Conservation (phyloP, 2,888 invertebrate genomes). For the Nowickia ferox region DNA sequence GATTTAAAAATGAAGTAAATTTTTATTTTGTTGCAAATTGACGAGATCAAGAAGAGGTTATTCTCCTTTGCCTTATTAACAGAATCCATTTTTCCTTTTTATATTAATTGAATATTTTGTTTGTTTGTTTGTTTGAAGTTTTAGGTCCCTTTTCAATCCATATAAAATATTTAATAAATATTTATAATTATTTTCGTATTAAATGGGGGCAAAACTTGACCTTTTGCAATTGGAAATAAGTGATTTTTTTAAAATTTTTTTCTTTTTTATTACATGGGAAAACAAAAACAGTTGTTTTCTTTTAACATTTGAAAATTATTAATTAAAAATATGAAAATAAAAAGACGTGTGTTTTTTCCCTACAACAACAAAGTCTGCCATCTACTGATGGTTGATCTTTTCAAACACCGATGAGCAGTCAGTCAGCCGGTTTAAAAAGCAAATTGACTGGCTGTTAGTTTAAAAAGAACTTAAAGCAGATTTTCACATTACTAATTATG, state of each 20-base stretch:
- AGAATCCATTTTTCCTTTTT: too few species aligned
- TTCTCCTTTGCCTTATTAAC: too few species aligned
- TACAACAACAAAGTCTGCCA: neutral
- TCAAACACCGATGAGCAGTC: constrained; percentile 35
- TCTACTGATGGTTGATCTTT: constrained; percentile 18
- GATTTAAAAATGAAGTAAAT: too few species aligned
- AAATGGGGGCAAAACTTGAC: constrained; percentile 78
- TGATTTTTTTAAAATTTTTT: constrained; percentile 73
- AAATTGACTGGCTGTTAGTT: constrained; percentile 56
- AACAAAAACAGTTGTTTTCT: constrained; percentile 59
- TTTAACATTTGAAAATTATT: constrained; percentile 60
- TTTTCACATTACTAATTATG: constrained; percentile 73
- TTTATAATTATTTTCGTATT: constrained; percentile 2
- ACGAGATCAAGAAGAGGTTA: too few species aligned
- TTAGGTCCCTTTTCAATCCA: constrained; percentile 6
- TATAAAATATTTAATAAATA: neutral
- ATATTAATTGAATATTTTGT: too few species aligned
- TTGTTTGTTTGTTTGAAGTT: neutral
- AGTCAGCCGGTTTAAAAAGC: constrained; percentile 57
- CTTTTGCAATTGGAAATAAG: constrained; percentile 75
- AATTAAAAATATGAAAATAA: constrained; percentile 34
- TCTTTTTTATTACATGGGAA: neutral
- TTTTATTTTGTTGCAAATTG: too few species aligned
- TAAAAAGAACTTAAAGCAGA: constrained; percentile 72
- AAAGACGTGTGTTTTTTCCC: constrained; percentile 44